Evolutionary conservation across 2,797 vertebrate species (phyloP), one percentile per base, ranked within the genome.

Genomic region (Galaxias olidus): DNA sequence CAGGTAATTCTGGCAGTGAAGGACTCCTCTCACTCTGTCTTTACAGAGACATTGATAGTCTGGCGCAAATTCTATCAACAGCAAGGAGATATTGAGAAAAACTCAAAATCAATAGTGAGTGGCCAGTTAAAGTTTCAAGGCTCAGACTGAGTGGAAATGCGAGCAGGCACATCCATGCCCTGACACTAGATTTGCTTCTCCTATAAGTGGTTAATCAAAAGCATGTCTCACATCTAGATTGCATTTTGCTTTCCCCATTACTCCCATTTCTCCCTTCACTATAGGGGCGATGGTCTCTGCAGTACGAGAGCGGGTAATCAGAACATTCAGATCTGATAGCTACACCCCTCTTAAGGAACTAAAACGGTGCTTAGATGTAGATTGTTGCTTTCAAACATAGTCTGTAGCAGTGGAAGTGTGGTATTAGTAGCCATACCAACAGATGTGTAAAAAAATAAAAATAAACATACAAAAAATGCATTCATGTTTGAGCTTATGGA

Each of bases 121-220:
- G 87, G 81, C 88, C 91, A 92, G 89, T 93, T 90, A 82, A n/a
- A 87, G 86, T 93, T 91, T 88, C 90, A 90, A 84, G 90, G 75
- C 89, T 90, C 81, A 75, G 82, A 61, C 79, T 71, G 85, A 88
- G 85, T 87, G 84, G 93, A 92, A 95, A 95, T 83, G 77, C 91
- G 91, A 93, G 91, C 89, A 63, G 69, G 65, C 68, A 45, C 56
- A 65, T 79, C 74, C 61, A 66, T 48, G 60, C 71, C 43, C 72
- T 61, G 74, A 71, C 11, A 45, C 74, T 78, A 53, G 73, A 68
- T 59, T 73, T 76, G 77, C 65, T 70, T 79, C 86, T 70, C 78
- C 86, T 86, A 63, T 80, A 83, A 89, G 80, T 86, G 87, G 79
- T 84, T 86, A 84, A 89, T 86, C 83, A 77, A 79, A 73, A 80